Conservation (phyloP, 1,140 invertebrate species). For the Papilio xuthus region DNA sequence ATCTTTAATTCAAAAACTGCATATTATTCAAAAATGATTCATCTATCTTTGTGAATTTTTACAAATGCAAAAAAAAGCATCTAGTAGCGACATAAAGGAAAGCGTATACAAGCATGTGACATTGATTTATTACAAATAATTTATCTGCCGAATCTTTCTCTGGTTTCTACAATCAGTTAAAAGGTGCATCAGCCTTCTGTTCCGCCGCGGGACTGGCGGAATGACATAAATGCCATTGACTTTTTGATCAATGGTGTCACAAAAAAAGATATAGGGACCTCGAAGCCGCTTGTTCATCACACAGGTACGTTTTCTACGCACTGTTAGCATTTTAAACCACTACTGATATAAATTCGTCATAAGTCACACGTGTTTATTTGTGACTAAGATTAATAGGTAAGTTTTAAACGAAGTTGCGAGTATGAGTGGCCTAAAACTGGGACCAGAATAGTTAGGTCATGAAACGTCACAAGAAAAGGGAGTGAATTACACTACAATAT, state of each 20-base stretch:
- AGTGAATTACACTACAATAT: neutral
- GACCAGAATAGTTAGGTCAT: neutral
- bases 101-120: slow-evolving; percentile 13
- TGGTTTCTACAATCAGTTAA: slow-evolving; percentile 22
- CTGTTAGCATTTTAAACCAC: neutral
- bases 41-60: neutral
- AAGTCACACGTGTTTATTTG: neutral
- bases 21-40: too few relatives aligned
- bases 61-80: neutral
- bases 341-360: slow-evolving; percentile 4
- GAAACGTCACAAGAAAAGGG: neutral
- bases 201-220: slow-evolving; percentile 9
- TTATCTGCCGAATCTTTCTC: slow-evolving; percentile 26
- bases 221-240: slow-evolving; percentile 31
- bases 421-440: too few relatives aligned
- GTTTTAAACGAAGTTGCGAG: neutral
- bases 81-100: slow-evolving; percentile 3
- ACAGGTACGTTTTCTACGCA: slow-evolving; percentile 24
- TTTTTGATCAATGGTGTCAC: slow-evolving; percentile 32
- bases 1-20: too few relatives aligned
- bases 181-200: slow-evolving; percentile 33
- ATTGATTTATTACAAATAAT: slow-evolving; percentile 30
- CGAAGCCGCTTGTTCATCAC: neutral
- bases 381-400: neutral
- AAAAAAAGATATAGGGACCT: slow-evolving; percentile 16